Percentiles rank a stretch among this genome's conserved stretches.
These are phyloP conservation scores for Verasper variegatus DNA, from an alignment of 2,113 vertebrate genomes.

Conservation along the genomic window DNA sequence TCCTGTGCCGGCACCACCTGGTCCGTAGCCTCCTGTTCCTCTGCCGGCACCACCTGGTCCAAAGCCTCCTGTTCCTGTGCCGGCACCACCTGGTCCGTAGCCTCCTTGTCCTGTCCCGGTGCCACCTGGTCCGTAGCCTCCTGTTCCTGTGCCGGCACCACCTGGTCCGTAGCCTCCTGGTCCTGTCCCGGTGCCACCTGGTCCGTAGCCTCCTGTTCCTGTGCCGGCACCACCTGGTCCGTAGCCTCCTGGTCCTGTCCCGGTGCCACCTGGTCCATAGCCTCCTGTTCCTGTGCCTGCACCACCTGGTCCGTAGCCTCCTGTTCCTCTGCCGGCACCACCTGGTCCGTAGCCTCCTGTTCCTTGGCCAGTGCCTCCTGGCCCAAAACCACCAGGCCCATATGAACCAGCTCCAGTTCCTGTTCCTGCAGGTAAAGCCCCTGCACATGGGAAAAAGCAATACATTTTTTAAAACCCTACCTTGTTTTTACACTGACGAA, in stretches of 20 bases:
- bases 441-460: slow-evolving; percentile 21
- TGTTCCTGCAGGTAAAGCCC: slow-evolving; percentile 34
- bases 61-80: no score
- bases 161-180: no score
- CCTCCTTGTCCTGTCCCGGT: no score
- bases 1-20: no score
- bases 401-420: slow-evolving; percentile 1
- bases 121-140: no score
- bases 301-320: slow-evolving; percentile 1
- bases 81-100: no score
- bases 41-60: no score
- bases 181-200: no score
- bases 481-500: neutral
- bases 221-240: slow-evolving; percentile 36
- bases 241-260: slow-evolving; percentile 25
- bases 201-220: neutral
- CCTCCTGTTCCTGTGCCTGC: slow-evolving; percentile 36
- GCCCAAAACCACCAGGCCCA: slow-evolving; percentile 11
- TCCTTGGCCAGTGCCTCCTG: slow-evolving; percentile 35
- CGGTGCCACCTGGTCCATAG: slow-evolving; percentile 18
- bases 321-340: accelerated
- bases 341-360: slow-evolving; percentile 32
- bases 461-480: neutral
- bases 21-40: no score
- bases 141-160: no score